Base-by-base conservation (phyloP, 1,140 invertebrate species). In the Riptortus pedestris region DNA sequence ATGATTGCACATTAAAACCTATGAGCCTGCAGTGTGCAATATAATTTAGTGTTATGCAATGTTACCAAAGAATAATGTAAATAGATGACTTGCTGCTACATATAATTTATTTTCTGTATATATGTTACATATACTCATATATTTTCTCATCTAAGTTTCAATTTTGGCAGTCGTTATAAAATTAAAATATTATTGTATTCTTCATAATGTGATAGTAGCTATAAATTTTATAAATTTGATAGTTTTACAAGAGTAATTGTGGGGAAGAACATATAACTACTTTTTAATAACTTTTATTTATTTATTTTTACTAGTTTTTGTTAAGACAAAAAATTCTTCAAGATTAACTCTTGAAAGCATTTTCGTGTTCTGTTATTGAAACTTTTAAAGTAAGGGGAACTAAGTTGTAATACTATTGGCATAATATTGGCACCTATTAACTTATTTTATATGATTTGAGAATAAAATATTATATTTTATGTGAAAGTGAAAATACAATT, bases 181-280 rank as follows among this genome's bases (percentile, higher is more conserved):
- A 26, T 55, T 16, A 24, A 55, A 55, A 55, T 38, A 38, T 38
- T 38, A 38, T 38, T 55, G 26, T 55, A 55, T 24, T 55, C 51
- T 24, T 55, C 24, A 24, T 55, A 55, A 55, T 55, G 51, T 55
- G 51, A 55, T 55, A 55, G 51, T 55, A 55, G 51, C 51, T 55
- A 24, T 55, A 55, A 55, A 55, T 55, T 22, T 55, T 55, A 26
- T 55, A 24, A 12, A 47, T 47, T 47, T 20, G n/a, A n/a, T 22
- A 18, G 18, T 2, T 47, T 47, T 9, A 47, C 2, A 20, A 47
- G 7, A 20, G 45, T 47, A 47, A 47, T 12, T n/a, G 22, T 20
- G 45, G 22, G 45, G 45, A 20, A 47, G n/a, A 47, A 20, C n/a
- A 47, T 47, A 18, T 47, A 20, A 18, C 14, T 2, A 45, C 1